These are phyloP conservation scores for Caenorhabditis plicata DNA, from an alignment of 2,888 invertebrate species.

Conservation along the genomic window DNA sequence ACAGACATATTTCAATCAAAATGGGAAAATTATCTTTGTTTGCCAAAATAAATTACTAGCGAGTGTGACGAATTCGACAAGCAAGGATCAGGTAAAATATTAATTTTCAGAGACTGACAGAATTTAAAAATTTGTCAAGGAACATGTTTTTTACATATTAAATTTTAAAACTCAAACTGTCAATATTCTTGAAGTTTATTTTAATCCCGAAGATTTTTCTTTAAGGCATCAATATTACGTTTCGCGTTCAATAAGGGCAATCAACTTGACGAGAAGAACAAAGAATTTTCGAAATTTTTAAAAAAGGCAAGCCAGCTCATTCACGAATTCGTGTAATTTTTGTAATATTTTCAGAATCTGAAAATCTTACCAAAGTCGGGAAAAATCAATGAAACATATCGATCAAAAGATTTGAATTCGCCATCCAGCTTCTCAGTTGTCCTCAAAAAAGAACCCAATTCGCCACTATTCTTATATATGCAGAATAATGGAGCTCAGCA, in stretches of 20 bases:
- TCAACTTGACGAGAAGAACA: constrained; percentile 40
- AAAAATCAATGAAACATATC: constrained; percentile 53
- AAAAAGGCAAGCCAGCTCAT: constrained; percentile 34
- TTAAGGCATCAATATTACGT: constrained; percentile 34
- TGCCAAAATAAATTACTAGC: constrained; percentile 64
- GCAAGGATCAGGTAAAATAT: too few species aligned
- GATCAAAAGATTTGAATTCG: constrained; percentile 56
- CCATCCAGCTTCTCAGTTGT: constrained; percentile 58
- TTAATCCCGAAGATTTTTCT: too few species aligned
- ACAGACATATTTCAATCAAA: constrained; percentile 59
- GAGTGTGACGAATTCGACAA: constrained; percentile 51
- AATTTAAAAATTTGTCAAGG: too few species aligned
- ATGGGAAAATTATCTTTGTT: constrained; percentile 63
- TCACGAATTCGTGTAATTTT: not conserved
- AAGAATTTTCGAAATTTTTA: constrained; percentile 63
- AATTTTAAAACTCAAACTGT: too few species aligned
- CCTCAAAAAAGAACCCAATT: constrained; percentile 53
- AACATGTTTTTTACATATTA: too few species aligned
- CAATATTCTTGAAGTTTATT: too few species aligned
- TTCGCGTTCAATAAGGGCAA: constrained; percentile 38
- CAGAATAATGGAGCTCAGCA: constrained; percentile 52
- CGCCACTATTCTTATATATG: constrained; percentile 64
- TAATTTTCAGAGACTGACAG: too few species aligned
- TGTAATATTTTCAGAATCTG: constrained; percentile 10
- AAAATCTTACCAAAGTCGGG: constrained; percentile 14